A percentile compares a stretch with the other conserved stretches of the same genome.
These are phyloP conservation scores for Diaperis boleti DNA, from an alignment of 2,888 invertebrate genomes.

Conservation along the genomic window DNA sequence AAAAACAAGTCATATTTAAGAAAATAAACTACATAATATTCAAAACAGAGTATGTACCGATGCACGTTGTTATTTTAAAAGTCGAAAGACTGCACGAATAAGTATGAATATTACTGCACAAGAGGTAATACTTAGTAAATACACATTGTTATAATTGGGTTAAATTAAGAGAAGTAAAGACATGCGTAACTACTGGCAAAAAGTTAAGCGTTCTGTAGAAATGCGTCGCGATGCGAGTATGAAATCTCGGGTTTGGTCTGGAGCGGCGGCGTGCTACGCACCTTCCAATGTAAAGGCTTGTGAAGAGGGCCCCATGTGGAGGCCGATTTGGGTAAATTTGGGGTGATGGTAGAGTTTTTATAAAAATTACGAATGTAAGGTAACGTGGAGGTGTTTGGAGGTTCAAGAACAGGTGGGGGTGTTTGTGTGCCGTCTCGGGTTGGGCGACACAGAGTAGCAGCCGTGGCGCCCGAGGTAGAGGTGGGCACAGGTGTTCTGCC, in stretches of 20 bases:
- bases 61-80: no score
- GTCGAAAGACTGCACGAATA: no score
- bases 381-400: conserved; percentile 65
- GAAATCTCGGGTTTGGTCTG: conserved; percentile 15
- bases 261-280: conserved; percentile 62
- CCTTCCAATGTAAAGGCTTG: conserved; percentile 75
- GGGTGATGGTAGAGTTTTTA: conserved; percentile 63
- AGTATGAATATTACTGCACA: no score
- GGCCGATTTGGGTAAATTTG: conserved; percentile 72
- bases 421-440: conserved; percentile 56
- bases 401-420: conserved; percentile 61
- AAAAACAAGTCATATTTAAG: no score
- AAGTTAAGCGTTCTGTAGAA: neutral
- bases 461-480: conserved; percentile 65
- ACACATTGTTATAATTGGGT: no score
- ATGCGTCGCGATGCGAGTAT: neutral
- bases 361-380: conserved; percentile 67
- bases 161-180: no score
- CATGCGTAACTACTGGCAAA: neutral
- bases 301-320: conserved; percentile 75
- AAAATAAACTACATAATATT: no score
- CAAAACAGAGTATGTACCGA: no score
- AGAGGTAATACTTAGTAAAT: no score
- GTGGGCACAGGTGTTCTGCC: conserved; percentile 65
- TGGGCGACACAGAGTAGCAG: conserved; percentile 65